A percentile compares a stretch with the other conserved stretches of the same genome.
These are phyloP conservation scores for Dynastes tityus DNA, from an alignment of 2,888 invertebrate genomes.

Conservation along the genomic window DNA sequence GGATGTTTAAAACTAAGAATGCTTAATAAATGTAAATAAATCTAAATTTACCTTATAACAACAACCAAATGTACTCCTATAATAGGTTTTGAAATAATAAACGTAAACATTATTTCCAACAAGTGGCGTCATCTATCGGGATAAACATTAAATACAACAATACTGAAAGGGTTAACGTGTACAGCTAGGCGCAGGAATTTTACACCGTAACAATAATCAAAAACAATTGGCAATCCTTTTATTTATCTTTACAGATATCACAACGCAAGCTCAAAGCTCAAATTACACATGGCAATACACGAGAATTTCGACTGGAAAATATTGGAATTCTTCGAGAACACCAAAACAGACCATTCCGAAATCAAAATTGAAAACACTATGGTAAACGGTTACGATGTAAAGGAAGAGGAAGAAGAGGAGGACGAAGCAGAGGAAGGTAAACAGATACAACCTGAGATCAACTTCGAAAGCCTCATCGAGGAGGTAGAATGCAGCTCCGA, in stretches of 20 bases:
- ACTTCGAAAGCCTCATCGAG: slow-evolving; percentile 67
- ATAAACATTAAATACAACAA: no score
- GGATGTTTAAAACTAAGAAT: no score
- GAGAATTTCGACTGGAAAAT: slow-evolving; percentile 69
- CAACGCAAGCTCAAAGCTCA: slow-evolving; percentile 74
- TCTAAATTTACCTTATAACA: no score
- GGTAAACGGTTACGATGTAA: slow-evolving; percentile 49
- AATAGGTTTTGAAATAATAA: no score
- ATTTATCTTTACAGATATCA: slow-evolving; percentile 67
- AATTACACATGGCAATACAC: slow-evolving; percentile 75
- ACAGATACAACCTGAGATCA: slow-evolving; percentile 62
- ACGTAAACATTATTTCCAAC: no score
- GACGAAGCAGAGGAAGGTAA: slow-evolving; percentile 59
- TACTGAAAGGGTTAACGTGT: no score
- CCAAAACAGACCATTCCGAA: slow-evolving; percentile 38
- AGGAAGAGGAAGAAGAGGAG: slow-evolving; percentile 48
- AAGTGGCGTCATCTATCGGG: no score
- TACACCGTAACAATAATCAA: no score
- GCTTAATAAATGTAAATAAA: no score
- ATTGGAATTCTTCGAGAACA: slow-evolving; percentile 58
- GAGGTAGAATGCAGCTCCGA: slow-evolving; percentile 58
- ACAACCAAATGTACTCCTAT: no score
- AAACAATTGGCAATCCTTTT: background rate
- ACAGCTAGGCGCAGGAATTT: no score
- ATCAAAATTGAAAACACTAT: slow-evolving; percentile 46